These are phyloP conservation scores for Siniperca obscura DNA, from an alignment of 2,797 vertebrate genomes.

Conservation along the genomic window DNA sequence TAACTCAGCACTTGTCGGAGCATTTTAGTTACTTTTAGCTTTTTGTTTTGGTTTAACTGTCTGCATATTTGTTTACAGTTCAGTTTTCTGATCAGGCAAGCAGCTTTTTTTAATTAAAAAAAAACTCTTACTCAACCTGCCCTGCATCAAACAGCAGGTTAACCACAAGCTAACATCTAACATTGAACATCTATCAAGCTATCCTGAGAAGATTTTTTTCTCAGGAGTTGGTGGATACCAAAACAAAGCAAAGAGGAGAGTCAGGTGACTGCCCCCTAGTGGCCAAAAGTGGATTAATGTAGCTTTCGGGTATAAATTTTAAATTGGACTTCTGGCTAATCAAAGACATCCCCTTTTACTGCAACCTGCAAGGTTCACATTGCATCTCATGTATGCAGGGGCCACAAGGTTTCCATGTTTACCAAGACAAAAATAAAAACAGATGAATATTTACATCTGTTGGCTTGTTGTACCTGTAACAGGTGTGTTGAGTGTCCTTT, in stretches of 20 bases:
- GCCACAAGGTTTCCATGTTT: not conserved
- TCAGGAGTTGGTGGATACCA: not conserved
- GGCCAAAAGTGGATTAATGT: not conserved
- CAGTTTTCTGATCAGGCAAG: not conserved
- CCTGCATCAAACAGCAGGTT: not conserved
- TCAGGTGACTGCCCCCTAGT: not conserved
- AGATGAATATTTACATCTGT: conserved; percentile 16
- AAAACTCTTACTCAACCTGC: not conserved
- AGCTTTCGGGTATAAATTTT: not conserved
- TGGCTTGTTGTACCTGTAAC: not conserved
- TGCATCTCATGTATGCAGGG: no score
- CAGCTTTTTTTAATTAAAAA: not conserved
- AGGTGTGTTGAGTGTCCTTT: conserved; percentile 10
- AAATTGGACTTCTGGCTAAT: not conserved
- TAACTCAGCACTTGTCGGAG: not conserved
- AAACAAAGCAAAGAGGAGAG: not conserved
- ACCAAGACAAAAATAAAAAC: not conserved
- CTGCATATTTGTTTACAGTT: not conserved
- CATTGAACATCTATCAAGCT: not conserved
- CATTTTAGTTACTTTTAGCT: not conserved
- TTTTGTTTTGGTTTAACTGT: not conserved
- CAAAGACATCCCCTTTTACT: not conserved
- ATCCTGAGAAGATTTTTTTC: not conserved
- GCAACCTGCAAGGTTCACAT: not conserved
- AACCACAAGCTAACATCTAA: not conserved